Evolutionary conservation across 2,797 vertebrate genomes (phyloP).

Genomic region (Eleutherodactylus coqui): DNA sequence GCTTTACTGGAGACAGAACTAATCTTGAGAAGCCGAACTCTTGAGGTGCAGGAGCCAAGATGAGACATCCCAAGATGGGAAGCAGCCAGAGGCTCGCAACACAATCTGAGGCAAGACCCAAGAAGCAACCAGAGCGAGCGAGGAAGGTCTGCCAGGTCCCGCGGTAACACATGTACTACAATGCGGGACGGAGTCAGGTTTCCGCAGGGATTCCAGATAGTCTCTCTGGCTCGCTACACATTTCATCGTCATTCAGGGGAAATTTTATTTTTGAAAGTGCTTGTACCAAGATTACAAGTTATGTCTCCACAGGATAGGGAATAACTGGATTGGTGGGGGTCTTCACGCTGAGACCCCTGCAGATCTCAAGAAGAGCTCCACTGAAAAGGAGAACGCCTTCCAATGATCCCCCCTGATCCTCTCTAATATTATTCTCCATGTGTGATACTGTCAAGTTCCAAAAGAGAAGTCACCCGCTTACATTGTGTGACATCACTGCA

Average conservation of each 20-base stretch:
- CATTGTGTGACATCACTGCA: background rate
- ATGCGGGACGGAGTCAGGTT: background rate
- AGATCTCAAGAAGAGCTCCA: too few relatives aligned
- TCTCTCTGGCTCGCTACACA: background rate
- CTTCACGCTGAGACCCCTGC: too few relatives aligned
- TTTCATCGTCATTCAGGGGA: background rate
- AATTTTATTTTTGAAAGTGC: too few relatives aligned
- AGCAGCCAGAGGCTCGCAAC: constrained; percentile 9
- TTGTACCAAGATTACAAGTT: too few relatives aligned
- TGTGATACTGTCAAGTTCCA: too few relatives aligned
- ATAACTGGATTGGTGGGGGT: too few relatives aligned
- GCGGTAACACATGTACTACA: background rate
- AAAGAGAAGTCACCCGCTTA: background rate
- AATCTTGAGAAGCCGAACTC: background rate
- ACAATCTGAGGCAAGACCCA: background rate
- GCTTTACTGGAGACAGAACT: too few relatives aligned
- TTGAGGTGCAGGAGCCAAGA: background rate
- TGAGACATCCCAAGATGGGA: background rate
- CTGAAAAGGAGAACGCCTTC: too few relatives aligned
- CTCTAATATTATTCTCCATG: too few relatives aligned
- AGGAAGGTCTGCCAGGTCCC: background rate
- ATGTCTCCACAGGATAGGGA: too few relatives aligned
- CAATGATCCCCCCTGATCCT: background rate
- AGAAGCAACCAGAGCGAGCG: background rate
- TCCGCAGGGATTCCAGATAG: background rate